Percentiles rank a stretch among this genome's conserved stretches.
Evolutionary conservation across 2,113 vertebrate genomes (phyloP).

Genomic region (Bambusicola thoracicus): DNA sequence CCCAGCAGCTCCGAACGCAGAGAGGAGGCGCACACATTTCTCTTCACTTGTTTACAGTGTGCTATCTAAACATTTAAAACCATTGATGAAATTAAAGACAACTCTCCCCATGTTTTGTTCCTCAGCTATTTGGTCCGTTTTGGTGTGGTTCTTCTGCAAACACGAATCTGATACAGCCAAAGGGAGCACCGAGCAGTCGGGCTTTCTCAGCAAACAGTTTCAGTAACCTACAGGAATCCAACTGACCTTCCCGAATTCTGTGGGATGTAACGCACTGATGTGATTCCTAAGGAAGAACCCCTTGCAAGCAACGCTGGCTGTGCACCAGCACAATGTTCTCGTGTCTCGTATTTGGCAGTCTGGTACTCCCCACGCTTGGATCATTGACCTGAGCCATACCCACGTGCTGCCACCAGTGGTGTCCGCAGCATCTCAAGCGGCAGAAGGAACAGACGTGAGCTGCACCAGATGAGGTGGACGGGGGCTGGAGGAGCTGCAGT

Average conservation of each 20-base stretch:
- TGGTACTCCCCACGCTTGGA: background rate
- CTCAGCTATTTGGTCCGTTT: background rate
- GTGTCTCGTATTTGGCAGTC: background rate
- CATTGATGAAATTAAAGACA: background rate
- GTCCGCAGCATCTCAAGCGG: background rate
- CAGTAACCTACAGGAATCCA: background rate
- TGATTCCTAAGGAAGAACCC: background rate
- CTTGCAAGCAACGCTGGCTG: background rate
- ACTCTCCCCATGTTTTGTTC: background rate
- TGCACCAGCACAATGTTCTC: background rate
- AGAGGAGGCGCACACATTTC: background rate
- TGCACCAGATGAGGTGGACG: background rate
- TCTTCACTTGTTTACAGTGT: background rate
- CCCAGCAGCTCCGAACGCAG: background rate
- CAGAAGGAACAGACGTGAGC: background rate
- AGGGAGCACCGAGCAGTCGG: background rate
- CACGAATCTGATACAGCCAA: background rate
- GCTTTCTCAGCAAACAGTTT: background rate
- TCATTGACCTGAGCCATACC: background rate
- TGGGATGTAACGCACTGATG: background rate
- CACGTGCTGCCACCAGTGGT: background rate
- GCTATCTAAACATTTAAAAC: conserved; percentile 46
- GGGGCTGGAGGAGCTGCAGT: background rate
- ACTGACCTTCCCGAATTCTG: background rate
- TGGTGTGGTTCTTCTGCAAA: background rate